Conservation (phyloP, 2,888 invertebrate species). For the Anorthoa munda region DNA sequence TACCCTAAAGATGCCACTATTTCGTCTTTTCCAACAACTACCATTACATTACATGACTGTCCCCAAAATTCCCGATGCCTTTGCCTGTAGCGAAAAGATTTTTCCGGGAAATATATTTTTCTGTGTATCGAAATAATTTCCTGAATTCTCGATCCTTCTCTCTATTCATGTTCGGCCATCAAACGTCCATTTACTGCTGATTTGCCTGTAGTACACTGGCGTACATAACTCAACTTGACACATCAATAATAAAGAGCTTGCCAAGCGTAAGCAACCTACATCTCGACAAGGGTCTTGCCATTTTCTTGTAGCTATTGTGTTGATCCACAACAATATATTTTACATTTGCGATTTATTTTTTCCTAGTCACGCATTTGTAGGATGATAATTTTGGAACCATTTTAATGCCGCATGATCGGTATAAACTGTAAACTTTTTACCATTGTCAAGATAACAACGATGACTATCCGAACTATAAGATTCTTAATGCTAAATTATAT, state of each 20-base stretch:
- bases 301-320: constrained; percentile 67
- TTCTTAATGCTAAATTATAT: too few species aligned
- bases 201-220: constrained; percentile 61
- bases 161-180: constrained; percentile 52
- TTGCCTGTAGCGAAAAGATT: neutral
- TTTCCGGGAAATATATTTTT: constrained; percentile 22
- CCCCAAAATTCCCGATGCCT: neutral
- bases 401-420: too few species aligned
- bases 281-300: constrained; percentile 66
- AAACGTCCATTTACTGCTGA: constrained; percentile 63
- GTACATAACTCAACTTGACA: constrained; percentile 70
- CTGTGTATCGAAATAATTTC: constrained; percentile 19
- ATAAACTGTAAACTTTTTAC: too few species aligned
- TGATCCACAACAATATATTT: constrained; percentile 56
- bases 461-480: too few species aligned
- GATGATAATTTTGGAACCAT: too few species aligned
- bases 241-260: constrained; percentile 69
- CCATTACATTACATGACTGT: too few species aligned
- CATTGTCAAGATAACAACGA: too few species aligned
- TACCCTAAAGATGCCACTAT: neutral
- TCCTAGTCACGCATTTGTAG: constrained; percentile 54
- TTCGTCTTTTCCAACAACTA: neutral
- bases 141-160: constrained; percentile 25
- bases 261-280: constrained; percentile 61
- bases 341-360: constrained; percentile 59